Conservation (phyloP, 2,113 vertebrate genomes). For the Cheirogaleus medius region DNA sequence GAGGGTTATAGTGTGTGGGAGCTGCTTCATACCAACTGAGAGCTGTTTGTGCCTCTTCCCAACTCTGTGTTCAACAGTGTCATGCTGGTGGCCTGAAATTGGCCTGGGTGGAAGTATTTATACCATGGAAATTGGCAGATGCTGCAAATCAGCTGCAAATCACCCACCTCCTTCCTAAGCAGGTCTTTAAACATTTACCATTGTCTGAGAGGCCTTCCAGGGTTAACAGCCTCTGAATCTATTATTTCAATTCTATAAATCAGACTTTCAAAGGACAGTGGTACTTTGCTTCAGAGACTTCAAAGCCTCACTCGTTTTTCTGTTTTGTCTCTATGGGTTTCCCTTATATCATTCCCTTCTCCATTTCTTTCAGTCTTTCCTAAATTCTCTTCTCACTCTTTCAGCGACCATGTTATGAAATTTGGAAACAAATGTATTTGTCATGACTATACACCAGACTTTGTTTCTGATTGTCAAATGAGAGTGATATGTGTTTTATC, state of each 20-base stretch:
- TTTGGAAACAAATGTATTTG: constrained; percentile 19
- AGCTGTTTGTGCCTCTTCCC: background rate
- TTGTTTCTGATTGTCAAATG: constrained; percentile 5
- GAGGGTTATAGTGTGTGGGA: background rate
- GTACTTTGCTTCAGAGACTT: background rate
- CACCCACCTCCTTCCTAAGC: background rate
- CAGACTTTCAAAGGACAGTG: background rate
- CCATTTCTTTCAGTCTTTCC: background rate
- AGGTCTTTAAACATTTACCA: background rate
- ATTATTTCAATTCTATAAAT: background rate
- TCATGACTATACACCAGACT: background rate
- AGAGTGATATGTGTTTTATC: background rate
- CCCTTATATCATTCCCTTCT: background rate
- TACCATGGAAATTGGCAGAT: background rate
- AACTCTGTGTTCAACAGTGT: background rate
- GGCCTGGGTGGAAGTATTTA: background rate
- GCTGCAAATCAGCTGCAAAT: background rate
- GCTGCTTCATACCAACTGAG: background rate
- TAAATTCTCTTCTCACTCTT: background rate
- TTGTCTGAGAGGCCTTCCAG: background rate
- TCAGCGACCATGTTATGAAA: background rate
- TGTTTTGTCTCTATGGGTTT: background rate
- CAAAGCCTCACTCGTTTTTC: background rate
- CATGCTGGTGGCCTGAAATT: background rate
- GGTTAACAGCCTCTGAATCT: background rate